Conservation (phyloP, 23 tunicate genomes). For the Ciona savignyi region DNA sequence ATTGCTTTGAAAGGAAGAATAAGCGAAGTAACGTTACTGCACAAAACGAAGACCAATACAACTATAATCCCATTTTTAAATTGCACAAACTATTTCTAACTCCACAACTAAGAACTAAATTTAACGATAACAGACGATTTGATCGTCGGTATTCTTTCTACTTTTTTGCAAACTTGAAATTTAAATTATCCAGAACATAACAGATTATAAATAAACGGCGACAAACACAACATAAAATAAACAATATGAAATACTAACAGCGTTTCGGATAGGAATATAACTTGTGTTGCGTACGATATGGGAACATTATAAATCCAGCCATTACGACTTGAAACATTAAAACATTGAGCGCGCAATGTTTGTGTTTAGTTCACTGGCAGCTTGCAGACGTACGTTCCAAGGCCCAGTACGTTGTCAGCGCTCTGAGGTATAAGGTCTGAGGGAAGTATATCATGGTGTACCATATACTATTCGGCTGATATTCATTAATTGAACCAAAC, state of each 20-base stretch:
- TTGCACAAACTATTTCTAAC: not conserved
- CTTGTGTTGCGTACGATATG: not conserved
- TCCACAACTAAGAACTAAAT: not conserved
- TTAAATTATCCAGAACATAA: no score
- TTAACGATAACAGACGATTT: not conserved
- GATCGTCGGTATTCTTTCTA: no score
- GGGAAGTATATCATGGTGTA: no score
- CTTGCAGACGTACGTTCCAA: not conserved
- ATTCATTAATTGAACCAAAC: no score
- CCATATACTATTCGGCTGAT: no score
- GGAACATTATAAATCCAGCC: not conserved
- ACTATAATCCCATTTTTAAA: not conserved
- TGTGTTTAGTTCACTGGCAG: not conserved
- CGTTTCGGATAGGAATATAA: constrained; percentile 1
- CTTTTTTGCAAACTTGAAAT: no score
- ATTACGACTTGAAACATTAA: not conserved
- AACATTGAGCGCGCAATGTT: not conserved
- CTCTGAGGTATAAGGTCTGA: not conserved
- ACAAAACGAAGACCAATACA: not conserved
- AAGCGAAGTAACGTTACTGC: not conserved
- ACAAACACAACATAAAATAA: not conserved
- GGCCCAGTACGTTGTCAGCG: not conserved
- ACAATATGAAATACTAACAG: not conserved
- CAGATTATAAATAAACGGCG: not conserved
- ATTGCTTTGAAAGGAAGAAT: not conserved